Conservation (phyloP, 2,888 invertebrate genomes). For the Tinea semifulvella region DNA sequence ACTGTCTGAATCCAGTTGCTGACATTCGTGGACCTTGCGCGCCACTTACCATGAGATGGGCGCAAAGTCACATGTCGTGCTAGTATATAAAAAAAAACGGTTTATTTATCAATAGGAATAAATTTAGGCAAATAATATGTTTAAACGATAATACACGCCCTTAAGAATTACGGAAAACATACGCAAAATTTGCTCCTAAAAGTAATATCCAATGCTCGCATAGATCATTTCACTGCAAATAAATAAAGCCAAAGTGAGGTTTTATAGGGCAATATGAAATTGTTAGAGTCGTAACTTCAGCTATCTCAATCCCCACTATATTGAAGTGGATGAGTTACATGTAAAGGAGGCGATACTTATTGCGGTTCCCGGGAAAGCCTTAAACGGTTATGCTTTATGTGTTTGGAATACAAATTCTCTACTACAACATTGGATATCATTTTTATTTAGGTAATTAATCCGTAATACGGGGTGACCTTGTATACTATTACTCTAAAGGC, state of each 20-base stretch:
- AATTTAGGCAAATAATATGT: too few relatives aligned
- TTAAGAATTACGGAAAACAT: constrained; percentile 11
- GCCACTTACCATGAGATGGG: too few relatives aligned
- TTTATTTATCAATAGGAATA: too few relatives aligned
- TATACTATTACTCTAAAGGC: too few relatives aligned
- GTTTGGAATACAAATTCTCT: constrained; percentile 6
- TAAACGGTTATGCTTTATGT: constrained; percentile 7
- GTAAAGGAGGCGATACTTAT: constrained; percentile 14
- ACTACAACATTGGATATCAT: too few relatives aligned
- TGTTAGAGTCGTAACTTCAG: constrained; percentile 57
- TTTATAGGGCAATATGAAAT: constrained; percentile 62
- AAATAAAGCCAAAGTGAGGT: constrained; percentile 60
- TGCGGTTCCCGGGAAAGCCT: constrained; percentile 5
- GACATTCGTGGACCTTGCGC: too few relatives aligned
- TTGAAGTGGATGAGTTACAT: constrained; percentile 56
- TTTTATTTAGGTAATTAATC: too few relatives aligned
- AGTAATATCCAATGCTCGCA: constrained; percentile 40
- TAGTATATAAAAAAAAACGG: too few relatives aligned
- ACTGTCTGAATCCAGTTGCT: too few relatives aligned
- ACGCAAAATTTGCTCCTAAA: constrained; percentile 19
- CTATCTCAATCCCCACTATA: constrained; percentile 53
- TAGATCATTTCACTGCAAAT: constrained; percentile 60
- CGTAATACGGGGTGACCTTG: too few relatives aligned
- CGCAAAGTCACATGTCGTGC: too few relatives aligned
- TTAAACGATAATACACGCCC: neutral